Conservation (phyloP, 2,888 invertebrate species). For the Arenicola marina region DNA sequence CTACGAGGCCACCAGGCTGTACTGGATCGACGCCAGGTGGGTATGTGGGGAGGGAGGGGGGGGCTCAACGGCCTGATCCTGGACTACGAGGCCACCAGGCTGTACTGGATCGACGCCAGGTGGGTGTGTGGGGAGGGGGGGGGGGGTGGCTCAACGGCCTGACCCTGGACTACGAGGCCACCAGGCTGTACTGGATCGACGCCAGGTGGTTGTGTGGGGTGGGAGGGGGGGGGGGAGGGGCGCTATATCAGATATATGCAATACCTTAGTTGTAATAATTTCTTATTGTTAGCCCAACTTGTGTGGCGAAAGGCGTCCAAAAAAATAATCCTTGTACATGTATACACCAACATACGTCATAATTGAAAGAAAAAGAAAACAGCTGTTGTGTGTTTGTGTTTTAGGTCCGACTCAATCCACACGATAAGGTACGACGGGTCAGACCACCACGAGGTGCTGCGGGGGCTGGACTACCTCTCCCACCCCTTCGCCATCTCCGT, state of each 20-base stretch:
- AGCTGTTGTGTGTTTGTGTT: not conserved
- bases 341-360: not conserved
- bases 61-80: slow-evolving; percentile 87
- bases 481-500: slow-evolving; percentile 89
- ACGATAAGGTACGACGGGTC: slow-evolving; percentile 80
- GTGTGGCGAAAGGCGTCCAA: too few relatives aligned
- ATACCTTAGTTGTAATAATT: too few relatives aligned
- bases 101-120: slow-evolving; percentile 91
- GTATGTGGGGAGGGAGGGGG: too few relatives aligned
- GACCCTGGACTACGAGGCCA: slow-evolving; percentile 74
- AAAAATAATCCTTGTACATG: not conserved
- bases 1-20: slow-evolving; percentile 71
- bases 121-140: slow-evolving; percentile 38
- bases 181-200: slow-evolving; percentile 86
- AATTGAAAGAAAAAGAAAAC: too few relatives aligned
- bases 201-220: slow-evolving; percentile 66
- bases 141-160: slow-evolving; percentile 87
- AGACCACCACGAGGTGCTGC: slow-evolving; percentile 73
- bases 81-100: slow-evolving; percentile 71
- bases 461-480: slow-evolving; percentile 73
- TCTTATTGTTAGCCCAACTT: too few relatives aligned
- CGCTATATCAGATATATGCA: too few relatives aligned
- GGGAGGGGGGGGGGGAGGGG: too few relatives aligned
- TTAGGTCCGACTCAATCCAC: slow-evolving; percentile 82
- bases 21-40: slow-evolving; percentile 85